Percentiles rank a stretch among this genome's conserved stretches.
Evolutionary conservation across 1,140 invertebrate species (phyloP).

Genomic region (Drosophila pseudoobscura): DNA sequence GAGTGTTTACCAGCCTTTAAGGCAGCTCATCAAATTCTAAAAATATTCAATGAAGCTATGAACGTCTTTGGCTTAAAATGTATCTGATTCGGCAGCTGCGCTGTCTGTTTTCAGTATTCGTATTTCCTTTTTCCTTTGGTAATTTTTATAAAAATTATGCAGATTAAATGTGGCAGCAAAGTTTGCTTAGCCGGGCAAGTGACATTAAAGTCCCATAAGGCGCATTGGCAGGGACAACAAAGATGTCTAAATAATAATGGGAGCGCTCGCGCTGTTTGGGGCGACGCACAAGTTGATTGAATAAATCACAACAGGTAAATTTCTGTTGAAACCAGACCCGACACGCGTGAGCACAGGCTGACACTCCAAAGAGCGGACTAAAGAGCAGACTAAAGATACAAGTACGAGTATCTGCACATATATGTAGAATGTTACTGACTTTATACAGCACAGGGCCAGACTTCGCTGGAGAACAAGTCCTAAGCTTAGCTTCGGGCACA

Average conservation of each 20-base stretch:
- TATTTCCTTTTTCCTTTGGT: slow-evolving; percentile 2
- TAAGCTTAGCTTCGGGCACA: slow-evolving; percentile 8
- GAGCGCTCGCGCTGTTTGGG: slow-evolving; percentile 48
- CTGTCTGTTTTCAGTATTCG: not conserved
- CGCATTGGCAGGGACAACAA: slow-evolving; percentile 41
- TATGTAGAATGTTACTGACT: slow-evolving; percentile 29
- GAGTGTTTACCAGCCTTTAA: not conserved
- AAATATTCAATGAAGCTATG: not conserved
- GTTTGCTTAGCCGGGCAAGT: slow-evolving; percentile 53
- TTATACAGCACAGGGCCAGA: slow-evolving; percentile 33
- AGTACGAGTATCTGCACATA: slow-evolving; percentile 6
- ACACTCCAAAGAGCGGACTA: slow-evolving; percentile 13
- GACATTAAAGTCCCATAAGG: slow-evolving; percentile 77
- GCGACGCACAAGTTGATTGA: slow-evolving; percentile 74
- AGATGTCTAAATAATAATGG: slow-evolving; percentile 79
- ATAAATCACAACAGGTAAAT: slow-evolving; percentile 77
- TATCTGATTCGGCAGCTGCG: slow-evolving; percentile 3
- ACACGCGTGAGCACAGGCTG: slow-evolving; percentile 48
- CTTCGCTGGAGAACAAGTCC: not conserved
- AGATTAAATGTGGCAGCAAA: slow-evolving; percentile 75
- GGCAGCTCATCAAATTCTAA: not conserved
- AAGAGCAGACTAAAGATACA: not conserved
- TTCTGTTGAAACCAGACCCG: slow-evolving; percentile 31
- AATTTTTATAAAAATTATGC: slow-evolving; percentile 77
- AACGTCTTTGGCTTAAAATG: slow-evolving; percentile 13